These are phyloP conservation scores for Hypotaenidia okinawae DNA, from an alignment of 2,797 vertebrate genomes.

Conservation along the genomic window DNA sequence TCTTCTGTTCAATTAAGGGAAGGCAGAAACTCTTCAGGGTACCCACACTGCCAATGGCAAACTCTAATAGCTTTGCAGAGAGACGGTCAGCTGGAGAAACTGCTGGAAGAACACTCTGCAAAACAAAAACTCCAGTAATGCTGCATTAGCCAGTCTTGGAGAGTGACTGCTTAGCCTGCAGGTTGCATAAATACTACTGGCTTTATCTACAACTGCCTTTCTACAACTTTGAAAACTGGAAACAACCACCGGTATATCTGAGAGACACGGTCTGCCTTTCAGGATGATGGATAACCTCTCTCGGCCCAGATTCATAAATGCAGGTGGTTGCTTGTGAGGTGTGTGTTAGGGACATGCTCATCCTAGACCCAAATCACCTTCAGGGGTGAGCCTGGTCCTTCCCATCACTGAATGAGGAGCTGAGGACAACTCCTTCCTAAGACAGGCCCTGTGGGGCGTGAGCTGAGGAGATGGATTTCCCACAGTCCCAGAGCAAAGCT, in stretches of 20 bases:
- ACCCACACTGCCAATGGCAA: constrained; percentile 44
- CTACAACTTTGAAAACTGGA: neutral
- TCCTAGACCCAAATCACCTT: neutral
- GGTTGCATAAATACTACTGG: neutral
- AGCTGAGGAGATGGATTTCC: neutral
- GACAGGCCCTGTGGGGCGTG: neutral
- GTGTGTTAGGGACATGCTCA: neutral
- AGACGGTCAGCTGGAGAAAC: neutral
- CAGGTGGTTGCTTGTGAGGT: neutral
- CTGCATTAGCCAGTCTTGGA: rapidly evolving
- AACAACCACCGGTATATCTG: neutral
- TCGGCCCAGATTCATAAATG: neutral
- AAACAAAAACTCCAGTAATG: neutral
- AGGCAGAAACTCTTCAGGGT: constrained; percentile 55
- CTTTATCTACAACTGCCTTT: neutral
- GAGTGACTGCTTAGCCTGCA: neutral
- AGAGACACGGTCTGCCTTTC: neutral
- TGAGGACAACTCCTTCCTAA: neutral
- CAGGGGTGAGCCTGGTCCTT: neutral
- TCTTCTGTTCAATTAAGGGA: constrained; percentile 67
- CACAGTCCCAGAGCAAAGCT: neutral
- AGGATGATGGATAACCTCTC: neutral
- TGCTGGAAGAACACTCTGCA: neutral
- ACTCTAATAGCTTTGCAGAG: constrained; percentile 19
- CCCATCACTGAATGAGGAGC: rapidly evolving